Conservation (phyloP, 2,888 invertebrate species). For the Cheilosia scutellata region DNA sequence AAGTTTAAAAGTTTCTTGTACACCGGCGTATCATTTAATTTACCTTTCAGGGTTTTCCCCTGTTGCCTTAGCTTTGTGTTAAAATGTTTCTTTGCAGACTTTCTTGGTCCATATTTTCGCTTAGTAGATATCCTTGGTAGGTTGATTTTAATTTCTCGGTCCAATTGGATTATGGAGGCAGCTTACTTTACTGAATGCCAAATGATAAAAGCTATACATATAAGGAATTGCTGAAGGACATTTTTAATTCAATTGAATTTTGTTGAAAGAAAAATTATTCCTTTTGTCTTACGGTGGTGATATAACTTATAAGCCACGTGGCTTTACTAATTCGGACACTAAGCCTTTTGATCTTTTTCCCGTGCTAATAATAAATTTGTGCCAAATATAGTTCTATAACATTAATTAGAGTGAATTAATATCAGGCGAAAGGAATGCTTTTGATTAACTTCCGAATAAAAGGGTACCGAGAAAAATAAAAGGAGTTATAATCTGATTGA, state of each 20-base stretch:
- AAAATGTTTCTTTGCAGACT: constrained; percentile 12
- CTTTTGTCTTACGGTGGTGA: neutral
- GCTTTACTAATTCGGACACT: constrained; percentile 33
- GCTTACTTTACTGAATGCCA: constrained; percentile 29
- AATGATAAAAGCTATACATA: constrained; percentile 25
- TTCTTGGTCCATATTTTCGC: constrained; percentile 1
- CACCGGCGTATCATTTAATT: constrained; percentile 25
- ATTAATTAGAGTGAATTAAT: neutral
- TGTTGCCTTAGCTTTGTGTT: constrained; percentile 23
- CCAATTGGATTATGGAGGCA: constrained; percentile 33
- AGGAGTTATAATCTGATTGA: neutral
- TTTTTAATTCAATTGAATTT: constrained; percentile 49
- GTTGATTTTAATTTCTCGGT: constrained; percentile 6
- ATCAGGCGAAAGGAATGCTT: neutral
- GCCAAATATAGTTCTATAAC: neutral
- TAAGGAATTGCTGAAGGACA: constrained; percentile 34
- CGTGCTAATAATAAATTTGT: neutral
- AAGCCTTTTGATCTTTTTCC: constrained; percentile 27
- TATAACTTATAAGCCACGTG: constrained; percentile 23
- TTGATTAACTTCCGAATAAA: neutral
- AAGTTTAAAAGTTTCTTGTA: neutral
- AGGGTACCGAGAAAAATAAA: neutral
- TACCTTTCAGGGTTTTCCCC: constrained; percentile 20
- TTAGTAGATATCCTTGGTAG: neutral
- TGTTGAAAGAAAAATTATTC: constrained; percentile 19